Evolutionary conservation across 2,888 invertebrate genomes (phyloP).

Genomic region (Zhuqinia jingwanae): DNA sequence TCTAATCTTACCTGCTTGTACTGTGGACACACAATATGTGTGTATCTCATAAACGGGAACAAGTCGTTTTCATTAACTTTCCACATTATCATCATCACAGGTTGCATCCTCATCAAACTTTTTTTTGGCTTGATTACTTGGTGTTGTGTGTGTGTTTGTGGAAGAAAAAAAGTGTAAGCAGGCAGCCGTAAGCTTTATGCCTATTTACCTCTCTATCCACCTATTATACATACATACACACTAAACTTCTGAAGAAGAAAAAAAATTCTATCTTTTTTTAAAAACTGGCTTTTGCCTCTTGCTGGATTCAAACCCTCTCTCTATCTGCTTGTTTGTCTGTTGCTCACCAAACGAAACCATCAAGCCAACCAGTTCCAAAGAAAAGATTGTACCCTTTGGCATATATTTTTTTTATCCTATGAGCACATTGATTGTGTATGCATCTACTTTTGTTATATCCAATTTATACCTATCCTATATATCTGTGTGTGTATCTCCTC

Average conservation of each 20-base stretch:
- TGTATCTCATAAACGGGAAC: conserved; percentile 60
- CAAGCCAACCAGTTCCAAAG: conserved; percentile 42
- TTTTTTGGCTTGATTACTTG: no score
- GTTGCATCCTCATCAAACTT: conserved; percentile 13
- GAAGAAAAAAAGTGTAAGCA: conserved; percentile 34
- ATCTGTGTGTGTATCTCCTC: no score
- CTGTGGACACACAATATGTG: conserved; percentile 30
- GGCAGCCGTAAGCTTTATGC: conserved; percentile 48
- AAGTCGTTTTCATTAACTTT: conserved; percentile 72
- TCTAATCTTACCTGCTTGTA: conserved; percentile 56
- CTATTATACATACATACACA: not conserved
- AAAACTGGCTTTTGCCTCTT: conserved; percentile 31
- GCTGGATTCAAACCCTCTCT: not conserved
- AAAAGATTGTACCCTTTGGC: conserved; percentile 46
- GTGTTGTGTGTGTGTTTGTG: conserved; percentile 38
- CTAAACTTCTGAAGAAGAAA: not conserved
- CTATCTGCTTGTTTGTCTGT: no score
- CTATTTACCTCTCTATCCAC: not conserved
- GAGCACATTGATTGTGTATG: not conserved
- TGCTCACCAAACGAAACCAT: no score
- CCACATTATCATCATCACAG: conserved; percentile 38
- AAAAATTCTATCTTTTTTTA: conserved; percentile 11
- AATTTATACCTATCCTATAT: no score
- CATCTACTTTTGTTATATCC: conserved; percentile 16
- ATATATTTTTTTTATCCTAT: not conserved